Conservation (phyloP, 2,113 vertebrate species). For the Eclectus roratus region DNA sequence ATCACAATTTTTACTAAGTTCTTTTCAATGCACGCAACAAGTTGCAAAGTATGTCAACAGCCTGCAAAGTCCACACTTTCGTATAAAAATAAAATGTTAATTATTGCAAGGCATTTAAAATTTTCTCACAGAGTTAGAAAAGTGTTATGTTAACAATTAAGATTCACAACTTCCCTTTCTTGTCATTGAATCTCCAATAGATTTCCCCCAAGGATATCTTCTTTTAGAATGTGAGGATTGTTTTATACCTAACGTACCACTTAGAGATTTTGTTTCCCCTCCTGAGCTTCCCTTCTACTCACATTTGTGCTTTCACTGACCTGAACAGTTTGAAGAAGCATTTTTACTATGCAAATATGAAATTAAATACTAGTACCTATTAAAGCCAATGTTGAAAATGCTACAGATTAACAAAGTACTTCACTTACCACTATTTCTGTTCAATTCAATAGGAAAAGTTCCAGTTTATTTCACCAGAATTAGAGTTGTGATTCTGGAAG, state of each 20-base stretch:
- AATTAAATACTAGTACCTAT: background rate
- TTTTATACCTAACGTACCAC: background rate
- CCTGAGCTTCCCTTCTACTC: background rate
- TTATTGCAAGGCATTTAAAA: background rate
- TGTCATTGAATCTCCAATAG: background rate
- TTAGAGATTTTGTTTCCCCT: background rate
- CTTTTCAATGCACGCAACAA: background rate
- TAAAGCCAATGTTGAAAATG: background rate
- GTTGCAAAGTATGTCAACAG: background rate
- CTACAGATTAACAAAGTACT: background rate
- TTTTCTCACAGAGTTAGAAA: background rate
- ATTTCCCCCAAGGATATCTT: background rate
- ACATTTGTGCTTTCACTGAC: background rate
- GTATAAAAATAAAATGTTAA: background rate
- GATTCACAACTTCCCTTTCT: background rate
- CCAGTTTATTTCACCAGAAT: background rate
- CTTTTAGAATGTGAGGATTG: background rate
- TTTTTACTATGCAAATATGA: background rate
- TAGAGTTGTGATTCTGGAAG: background rate
- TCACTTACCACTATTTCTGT: background rate
- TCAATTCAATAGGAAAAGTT: background rate
- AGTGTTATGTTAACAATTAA: background rate
- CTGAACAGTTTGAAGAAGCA: background rate
- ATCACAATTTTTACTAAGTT: background rate
- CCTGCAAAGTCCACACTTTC: background rate